A percentile compares a stretch with the other conserved stretches of the same genome.
These are phyloP conservation scores for Sisyra nigra DNA, from an alignment of 2,888 invertebrate genomes.

Conservation along the genomic window DNA sequence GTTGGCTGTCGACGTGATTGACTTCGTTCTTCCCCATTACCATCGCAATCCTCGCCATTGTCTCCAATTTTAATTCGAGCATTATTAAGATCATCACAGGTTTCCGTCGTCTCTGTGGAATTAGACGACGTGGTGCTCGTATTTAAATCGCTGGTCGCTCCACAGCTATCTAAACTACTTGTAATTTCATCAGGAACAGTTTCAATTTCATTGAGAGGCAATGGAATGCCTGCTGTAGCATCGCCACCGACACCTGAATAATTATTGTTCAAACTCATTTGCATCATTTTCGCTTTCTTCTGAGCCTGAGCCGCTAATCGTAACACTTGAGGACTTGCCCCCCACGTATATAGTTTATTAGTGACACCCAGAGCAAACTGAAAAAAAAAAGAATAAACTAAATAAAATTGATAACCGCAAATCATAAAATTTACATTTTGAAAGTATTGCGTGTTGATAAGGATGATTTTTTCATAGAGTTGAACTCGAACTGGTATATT, in stretches of 20 bases:
- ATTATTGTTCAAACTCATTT: slow-evolving; percentile 26
- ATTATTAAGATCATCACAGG: no score
- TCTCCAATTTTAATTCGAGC: no score
- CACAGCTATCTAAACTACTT: no score
- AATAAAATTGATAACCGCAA: slow-evolving; percentile 1
- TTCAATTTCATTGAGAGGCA: no score
- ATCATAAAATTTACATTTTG: slow-evolving; percentile 49
- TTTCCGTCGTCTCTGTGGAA: no score
- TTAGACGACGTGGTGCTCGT: no score
- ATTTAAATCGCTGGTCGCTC: no score
- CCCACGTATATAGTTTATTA: slow-evolving; percentile 58
- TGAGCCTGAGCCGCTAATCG: slow-evolving; percentile 47
- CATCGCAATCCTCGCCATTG: no score
- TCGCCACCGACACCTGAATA: slow-evolving; percentile 22
- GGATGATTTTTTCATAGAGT: slow-evolving; percentile 33
- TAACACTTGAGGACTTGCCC: slow-evolving; percentile 58
- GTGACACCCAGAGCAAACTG: slow-evolving; percentile 49
- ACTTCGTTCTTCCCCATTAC: no score
- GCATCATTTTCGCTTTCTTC: slow-evolving; percentile 35
- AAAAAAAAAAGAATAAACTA: slow-evolving; percentile 14
- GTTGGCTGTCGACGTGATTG: no score
- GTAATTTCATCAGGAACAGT: no score
- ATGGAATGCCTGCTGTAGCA: slow-evolving; percentile 6
- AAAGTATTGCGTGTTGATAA: slow-evolving; percentile 52
- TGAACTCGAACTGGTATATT: slow-evolving; percentile 40